Evolutionary conservation across 2,113 vertebrate species (phyloP).

Genomic region (Pelobates fuscus): DNA sequence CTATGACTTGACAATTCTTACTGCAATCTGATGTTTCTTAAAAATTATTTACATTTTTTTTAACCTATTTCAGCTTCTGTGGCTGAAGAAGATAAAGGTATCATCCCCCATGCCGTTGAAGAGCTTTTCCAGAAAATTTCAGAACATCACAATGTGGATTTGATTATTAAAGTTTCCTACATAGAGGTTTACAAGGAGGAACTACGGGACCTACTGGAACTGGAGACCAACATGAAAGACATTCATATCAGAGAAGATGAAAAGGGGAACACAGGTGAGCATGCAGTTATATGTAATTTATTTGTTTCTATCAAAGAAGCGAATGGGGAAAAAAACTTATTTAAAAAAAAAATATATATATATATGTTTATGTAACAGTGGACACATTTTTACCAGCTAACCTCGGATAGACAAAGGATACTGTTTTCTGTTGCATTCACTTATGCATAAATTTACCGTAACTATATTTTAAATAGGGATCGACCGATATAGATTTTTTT

Average conservation of each 20-base stretch:
- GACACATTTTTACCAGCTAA: too few species aligned
- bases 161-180: constrained; percentile 79
- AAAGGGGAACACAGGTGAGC: constrained; percentile 85
- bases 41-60: constrained; percentile 35
- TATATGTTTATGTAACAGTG: too few species aligned
- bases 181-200: constrained; percentile 90
- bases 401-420: too few species aligned
- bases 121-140: constrained; percentile 81
- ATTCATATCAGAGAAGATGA: constrained; percentile 87
- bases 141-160: constrained; percentile 67
- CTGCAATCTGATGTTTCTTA: too few species aligned
- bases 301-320: neutral
- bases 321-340: too few species aligned
- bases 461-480: too few species aligned
- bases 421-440: too few species aligned
- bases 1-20: too few species aligned
- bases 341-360: too few species aligned
- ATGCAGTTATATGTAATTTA: neutral
- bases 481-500: too few species aligned
- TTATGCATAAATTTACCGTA: too few species aligned
- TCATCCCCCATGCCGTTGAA: constrained; percentile 82
- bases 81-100: constrained; percentile 78
- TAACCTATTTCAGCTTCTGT: constrained; percentile 67
- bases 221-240: constrained; percentile 75
- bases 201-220: constrained; percentile 83